phyloP scores from a whole-genome alignment of 2,888 invertebrate species.

The Cerceris ruficornis region DNA sequence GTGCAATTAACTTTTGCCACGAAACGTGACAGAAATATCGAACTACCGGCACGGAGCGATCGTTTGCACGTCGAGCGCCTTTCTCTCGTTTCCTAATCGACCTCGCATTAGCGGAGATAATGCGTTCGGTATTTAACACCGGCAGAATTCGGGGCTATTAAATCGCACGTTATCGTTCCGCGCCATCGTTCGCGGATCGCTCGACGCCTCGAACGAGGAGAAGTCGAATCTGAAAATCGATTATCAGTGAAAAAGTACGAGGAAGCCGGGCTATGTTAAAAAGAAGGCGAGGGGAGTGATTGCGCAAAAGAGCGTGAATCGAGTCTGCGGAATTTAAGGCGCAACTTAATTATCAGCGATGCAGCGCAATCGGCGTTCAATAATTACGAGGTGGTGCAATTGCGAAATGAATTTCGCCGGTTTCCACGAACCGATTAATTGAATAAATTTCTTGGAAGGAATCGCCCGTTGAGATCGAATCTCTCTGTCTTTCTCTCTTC shows the following conservation, averaged over 20 bases:
- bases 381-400: slow-evolving; percentile 11
- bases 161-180: neutral
- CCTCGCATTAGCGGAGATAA: neutral
- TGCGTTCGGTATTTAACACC: neutral
- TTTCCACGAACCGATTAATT: slow-evolving; percentile 46
- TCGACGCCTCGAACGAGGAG: neutral
- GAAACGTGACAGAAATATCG: no score
- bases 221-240: neutral
- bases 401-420: slow-evolving; percentile 41
- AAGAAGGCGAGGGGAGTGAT: neutral
- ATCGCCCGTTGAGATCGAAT: neutral
- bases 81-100: slow-evolving; percentile 4
- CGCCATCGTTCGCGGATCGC: neutral
- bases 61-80: no score
- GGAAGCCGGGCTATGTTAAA: neutral
- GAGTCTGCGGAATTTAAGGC: neutral
- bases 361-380: slow-evolving; percentile 19
- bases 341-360: neutral
- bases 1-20: no score
- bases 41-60: no score
- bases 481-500: no score
- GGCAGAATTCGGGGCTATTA: no score
- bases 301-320: neutral
- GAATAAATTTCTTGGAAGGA: slow-evolving; percentile 42
- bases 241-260: neutral